These are phyloP conservation scores for Leptatherina wallacei DNA, from an alignment of 2,797 vertebrate species.

Conservation along the genomic window DNA sequence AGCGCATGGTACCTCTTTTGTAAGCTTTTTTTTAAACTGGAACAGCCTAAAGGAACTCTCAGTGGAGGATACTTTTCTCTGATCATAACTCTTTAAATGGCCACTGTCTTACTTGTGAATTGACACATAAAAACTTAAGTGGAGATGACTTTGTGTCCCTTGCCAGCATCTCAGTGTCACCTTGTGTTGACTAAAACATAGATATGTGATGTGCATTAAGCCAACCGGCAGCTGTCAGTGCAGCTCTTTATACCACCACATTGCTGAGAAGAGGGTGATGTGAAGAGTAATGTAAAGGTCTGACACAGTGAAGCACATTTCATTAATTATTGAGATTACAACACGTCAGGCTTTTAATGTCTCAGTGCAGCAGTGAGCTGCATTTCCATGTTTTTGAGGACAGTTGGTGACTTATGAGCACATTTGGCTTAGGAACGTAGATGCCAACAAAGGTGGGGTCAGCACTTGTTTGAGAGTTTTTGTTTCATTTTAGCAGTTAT, in stretches of 20 bases:
- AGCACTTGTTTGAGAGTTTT: conserved; percentile 30
- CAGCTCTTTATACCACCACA: conserved; percentile 57
- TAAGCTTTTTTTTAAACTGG: conserved; percentile 43
- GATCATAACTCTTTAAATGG: conserved; percentile 59
- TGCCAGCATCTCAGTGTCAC: conserved; percentile 62
- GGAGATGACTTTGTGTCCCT: conserved; percentile 54
- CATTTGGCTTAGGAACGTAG: conserved; percentile 42
- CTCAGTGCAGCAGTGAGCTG: conserved; percentile 55
- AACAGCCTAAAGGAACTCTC: conserved; percentile 50
- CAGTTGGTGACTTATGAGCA: conserved; percentile 56
- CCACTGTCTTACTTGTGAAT: conserved; percentile 57
- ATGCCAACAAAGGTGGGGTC: conserved; percentile 40
- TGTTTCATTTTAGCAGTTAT: conserved; percentile 42
- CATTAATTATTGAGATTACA: conserved; percentile 81
- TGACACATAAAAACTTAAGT: conserved; percentile 60
- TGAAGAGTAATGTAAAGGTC: conserved; percentile 65
- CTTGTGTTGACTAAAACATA: conserved; percentile 65
- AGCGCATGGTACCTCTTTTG: conserved; percentile 47
- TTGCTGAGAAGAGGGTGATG: conserved; percentile 15
- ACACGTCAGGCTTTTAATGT: conserved; percentile 79
- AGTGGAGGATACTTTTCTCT: conserved; percentile 50
- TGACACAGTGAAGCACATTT: conserved; percentile 64
- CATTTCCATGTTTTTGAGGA: conserved; percentile 54
- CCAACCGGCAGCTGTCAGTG: conserved; percentile 69
- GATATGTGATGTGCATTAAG: conserved; percentile 71